Evolutionary conservation across 64 coral and sea anemone species (phyloP), one percentile per base, ranked within the genome.

Genomic region (Acropora yongei): DNA sequence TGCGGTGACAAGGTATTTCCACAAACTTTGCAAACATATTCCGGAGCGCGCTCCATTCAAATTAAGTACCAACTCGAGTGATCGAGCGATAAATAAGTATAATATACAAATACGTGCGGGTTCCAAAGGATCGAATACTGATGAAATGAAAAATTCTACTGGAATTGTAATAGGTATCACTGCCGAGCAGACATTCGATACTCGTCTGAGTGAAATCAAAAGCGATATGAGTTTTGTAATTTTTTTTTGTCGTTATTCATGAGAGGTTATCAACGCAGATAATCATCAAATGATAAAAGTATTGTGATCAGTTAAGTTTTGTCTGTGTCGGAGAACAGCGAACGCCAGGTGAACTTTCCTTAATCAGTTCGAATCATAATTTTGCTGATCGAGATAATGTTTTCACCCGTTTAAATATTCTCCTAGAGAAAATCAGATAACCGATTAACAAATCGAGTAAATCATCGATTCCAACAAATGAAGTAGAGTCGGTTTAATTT

Each of bases 21-120:
- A 85, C 82, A 85, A 48, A 85, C 43, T 72, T 85, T 85, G 82
- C 82, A 85, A 45, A 85, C 66, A 72, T 71, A 85, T 85, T 85
- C 82, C 10, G 63, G 82, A 85, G 49, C 63, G 58, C 18, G 65
- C 19, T 85, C 82, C 82, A 85, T 85, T 72, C 63, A 85, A 47
- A 71, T 85, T 45, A 30, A 85, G n/a, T 47, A 65, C 13, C 10
- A 85, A 71, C 65, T 85, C 41, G 16, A 71, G 46, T 1, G 42
- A 19, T 71, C 16, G 49, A 71, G 18, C 6, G 16, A 1, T 47
- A 85, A 85, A 85, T 13, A 85, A 85, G 18, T 8, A 7, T 63
- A 10, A 14, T 46, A 57, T 81, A n/a, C 58, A 83, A 13, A 10
- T 78, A 45, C 82, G 44, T 49, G 42, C 44, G 43, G 7, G 44